Evolutionary conservation across 2,888 invertebrate species (phyloP).

Genomic region (Scaptodrosophila latifasciaeformis): DNA sequence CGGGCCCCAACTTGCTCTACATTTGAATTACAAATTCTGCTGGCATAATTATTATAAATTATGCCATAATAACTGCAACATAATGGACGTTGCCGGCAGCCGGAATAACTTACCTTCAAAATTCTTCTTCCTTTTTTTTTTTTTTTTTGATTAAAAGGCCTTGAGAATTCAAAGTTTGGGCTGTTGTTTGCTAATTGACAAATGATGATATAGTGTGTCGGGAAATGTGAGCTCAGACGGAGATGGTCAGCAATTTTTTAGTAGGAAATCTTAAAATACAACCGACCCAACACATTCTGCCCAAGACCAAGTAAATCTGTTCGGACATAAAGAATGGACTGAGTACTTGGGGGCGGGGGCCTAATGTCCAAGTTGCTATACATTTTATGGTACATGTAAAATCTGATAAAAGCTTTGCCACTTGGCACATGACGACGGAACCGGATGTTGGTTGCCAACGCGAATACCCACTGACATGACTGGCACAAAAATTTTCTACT

Average conservation of each 20-base stretch:
- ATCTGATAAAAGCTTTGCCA: slow-evolving; percentile 50
- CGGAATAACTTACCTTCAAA: neutral
- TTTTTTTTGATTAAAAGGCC: no score
- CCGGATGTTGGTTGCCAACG: slow-evolving; percentile 60
- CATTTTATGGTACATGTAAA: slow-evolving; percentile 36
- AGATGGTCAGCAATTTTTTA: no score
- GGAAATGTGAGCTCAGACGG: no score
- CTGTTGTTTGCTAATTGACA: slow-evolving; percentile 48
- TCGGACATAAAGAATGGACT: neutral
- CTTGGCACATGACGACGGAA: slow-evolving; percentile 44
- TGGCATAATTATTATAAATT: slow-evolving; percentile 60
- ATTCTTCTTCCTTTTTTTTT: neutral
- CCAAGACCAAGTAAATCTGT: neutral
- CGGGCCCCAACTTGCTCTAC: neutral
- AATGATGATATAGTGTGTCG: slow-evolving; percentile 63
- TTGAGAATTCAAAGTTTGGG: neutral
- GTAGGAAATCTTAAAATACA: no score
- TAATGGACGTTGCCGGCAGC: neutral
- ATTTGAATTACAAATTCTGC: slow-evolving; percentile 42
- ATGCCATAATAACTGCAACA: slow-evolving; percentile 37
- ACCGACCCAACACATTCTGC: slow-evolving; percentile 25
- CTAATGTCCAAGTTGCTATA: slow-evolving; percentile 15
- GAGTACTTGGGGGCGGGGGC: slow-evolving; percentile 2
- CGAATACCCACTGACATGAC: slow-evolving; percentile 58
- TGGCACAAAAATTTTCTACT: slow-evolving; percentile 25